phyloP scores from a whole-genome alignment of 2,888 invertebrate species.

The Xestia xanthographa region DNA sequence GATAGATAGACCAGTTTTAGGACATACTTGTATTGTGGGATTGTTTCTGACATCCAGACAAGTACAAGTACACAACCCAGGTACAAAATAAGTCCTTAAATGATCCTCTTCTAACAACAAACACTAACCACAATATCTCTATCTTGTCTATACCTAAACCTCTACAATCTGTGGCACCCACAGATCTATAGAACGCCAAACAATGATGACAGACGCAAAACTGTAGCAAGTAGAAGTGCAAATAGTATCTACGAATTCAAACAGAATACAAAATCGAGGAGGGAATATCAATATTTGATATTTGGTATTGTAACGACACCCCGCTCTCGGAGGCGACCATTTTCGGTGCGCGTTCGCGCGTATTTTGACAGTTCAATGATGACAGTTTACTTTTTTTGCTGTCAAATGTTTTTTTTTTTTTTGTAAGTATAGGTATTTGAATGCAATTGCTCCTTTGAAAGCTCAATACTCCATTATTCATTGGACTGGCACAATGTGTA shows the following conservation, averaged over 20 bases:
- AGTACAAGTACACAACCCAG: neutral
- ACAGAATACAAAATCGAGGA: constrained; percentile 87
- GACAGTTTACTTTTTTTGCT: constrained; percentile 12
- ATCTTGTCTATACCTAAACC: constrained; percentile 2
- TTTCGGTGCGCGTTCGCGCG: constrained; percentile 70
- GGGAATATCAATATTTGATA: constrained; percentile 89
- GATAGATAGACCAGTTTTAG: neutral
- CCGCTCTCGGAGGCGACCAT: constrained; percentile 72
- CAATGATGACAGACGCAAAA: constrained; percentile 76
- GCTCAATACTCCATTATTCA: neutral
- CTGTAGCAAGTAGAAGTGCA: constrained; percentile 81
- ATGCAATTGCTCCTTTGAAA: neutral
- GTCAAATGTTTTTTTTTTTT: neutral
- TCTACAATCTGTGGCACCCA: constrained; percentile 51
- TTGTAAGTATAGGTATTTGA: no score
- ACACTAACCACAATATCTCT: neutral
- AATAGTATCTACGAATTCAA: constrained; percentile 88
- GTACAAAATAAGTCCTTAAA: neutral
- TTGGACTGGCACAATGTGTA: neutral
- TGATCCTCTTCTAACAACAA: neutral
- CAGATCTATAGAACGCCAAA: constrained; percentile 58
- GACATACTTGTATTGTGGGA: neutral
- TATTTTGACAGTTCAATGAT: constrained; percentile 64
- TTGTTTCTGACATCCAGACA: neutral
- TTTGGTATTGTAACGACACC: constrained; percentile 89